phyloP scores from a whole-genome alignment of 2,888 invertebrate species.

The Cataglyphis livida region DNA sequence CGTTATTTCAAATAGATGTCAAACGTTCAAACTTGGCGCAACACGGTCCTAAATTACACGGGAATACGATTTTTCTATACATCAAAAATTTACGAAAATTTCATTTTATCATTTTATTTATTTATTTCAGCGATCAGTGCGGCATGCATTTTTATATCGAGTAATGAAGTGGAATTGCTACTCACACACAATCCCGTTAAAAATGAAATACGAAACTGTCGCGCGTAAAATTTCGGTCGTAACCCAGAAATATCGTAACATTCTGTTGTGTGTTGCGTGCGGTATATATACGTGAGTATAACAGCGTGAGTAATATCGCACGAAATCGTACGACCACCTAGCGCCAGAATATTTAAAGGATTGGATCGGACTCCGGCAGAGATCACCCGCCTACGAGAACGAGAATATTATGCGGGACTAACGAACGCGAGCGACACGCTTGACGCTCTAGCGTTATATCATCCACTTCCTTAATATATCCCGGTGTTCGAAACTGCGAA shows the following conservation, averaged over 20 bases:
- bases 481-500: background rate
- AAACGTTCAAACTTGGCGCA: background rate
- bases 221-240: slow-evolving; percentile 52
- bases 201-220: slow-evolving; percentile 57
- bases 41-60: background rate
- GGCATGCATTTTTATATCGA: slow-evolving; percentile 4
- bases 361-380: slow-evolving; percentile 17
- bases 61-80: background rate
- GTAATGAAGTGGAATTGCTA: background rate
- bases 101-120: no score
- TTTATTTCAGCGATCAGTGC: background rate
- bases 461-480: slow-evolving; percentile 7
- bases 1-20: background rate
- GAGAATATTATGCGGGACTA: slow-evolving; percentile 27
- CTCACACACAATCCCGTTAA: background rate
- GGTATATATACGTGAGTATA: slow-evolving; percentile 25
- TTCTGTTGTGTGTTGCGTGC: slow-evolving; percentile 3
- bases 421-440: slow-evolving; percentile 9
- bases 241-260: slow-evolving; percentile 45
- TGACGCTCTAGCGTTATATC: background rate
- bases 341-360: slow-evolving; percentile 46
- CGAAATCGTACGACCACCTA: slow-evolving; percentile 25
- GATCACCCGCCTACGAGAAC: slow-evolving; percentile 30
- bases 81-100: background rate
- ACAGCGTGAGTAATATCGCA: slow-evolving; percentile 30